These are phyloP conservation scores for Peromyscus leucopus DNA, from an alignment of 2,113 vertebrate species.

Conservation along the genomic window DNA sequence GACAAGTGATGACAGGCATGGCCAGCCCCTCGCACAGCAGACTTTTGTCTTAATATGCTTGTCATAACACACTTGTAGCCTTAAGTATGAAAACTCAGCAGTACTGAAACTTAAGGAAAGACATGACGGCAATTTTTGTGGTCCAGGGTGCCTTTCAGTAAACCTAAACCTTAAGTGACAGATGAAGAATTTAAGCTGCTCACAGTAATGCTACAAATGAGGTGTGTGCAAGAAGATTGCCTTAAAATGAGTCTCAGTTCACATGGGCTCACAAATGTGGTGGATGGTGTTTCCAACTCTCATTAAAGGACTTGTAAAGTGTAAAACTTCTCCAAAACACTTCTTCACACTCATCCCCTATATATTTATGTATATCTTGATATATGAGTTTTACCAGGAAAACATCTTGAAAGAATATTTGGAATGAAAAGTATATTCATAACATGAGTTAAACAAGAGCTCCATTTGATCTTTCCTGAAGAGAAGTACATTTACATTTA, in stretches of 20 bases:
- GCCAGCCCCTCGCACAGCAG: constrained; percentile 73
- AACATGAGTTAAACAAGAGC: constrained; percentile 82
- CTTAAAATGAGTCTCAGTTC: constrained; percentile 62
- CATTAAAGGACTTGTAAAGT: constrained; percentile 68
- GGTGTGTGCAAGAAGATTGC: constrained; percentile 51
- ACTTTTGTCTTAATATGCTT: constrained; percentile 82
- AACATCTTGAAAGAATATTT: constrained; percentile 83
- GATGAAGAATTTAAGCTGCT: constrained; percentile 68
- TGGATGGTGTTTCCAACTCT: constrained; percentile 30
- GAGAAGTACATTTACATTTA: constrained; percentile 84
- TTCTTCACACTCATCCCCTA: constrained; percentile 68
- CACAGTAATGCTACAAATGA: constrained; percentile 70
- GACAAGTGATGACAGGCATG: constrained; percentile 81
- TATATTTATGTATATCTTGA: constrained; percentile 70
- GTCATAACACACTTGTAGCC: constrained; percentile 82
- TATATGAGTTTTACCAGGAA: constrained; percentile 77
- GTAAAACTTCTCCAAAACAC: constrained; percentile 53
- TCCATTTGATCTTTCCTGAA: constrained; percentile 83
- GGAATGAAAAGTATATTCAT: constrained; percentile 78
- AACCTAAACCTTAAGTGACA: constrained; percentile 57
- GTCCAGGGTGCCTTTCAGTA: constrained; percentile 47
- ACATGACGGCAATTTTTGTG: constrained; percentile 22
- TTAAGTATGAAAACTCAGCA: constrained; percentile 70
- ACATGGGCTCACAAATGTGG: constrained; percentile 36
- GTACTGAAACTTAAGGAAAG: not conserved